Evolutionary conservation across 2,888 invertebrate genomes (phyloP).

Genomic region (Neoitamus cyanurus): DNA sequence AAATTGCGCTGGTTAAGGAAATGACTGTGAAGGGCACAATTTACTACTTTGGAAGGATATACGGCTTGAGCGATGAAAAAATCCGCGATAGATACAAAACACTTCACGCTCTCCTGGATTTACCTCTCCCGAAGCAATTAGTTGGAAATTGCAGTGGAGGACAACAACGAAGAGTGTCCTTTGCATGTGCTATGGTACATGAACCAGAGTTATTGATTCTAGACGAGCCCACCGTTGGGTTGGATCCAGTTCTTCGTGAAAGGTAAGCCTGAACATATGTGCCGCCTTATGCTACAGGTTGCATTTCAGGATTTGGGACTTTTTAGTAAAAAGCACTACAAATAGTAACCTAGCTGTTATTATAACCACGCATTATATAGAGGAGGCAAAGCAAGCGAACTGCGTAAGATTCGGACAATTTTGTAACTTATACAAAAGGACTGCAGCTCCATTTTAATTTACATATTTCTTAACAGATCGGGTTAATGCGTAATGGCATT

Average conservation of each 20-base stretch:
- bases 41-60: conserved; percentile 87
- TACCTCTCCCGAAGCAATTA: conserved; percentile 76
- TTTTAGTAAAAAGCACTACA: conserved; percentile 78
- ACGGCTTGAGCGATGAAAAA: conserved; percentile 75
- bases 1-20: conserved; percentile 81
- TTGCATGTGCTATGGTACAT: conserved; percentile 89
- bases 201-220: conserved; percentile 88
- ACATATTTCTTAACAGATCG: conserved; percentile 73
- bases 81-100: conserved; percentile 76
- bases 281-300: not conserved
- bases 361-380: conserved; percentile 95
- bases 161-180: conserved; percentile 88
- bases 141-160: conserved; percentile 86
- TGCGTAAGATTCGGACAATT: conserved; percentile 69
- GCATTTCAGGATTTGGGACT: conserved; percentile 84
- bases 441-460: not conserved
- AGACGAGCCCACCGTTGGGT: conserved; percentile 94
- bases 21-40: conserved; percentile 86
- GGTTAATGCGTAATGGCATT: conserved; percentile 86
- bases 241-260: conserved; percentile 88
- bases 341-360: conserved; percentile 82
- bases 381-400: conserved; percentile 87
- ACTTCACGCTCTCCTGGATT: conserved; percentile 77
- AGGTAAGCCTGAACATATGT: conserved; percentile 68
- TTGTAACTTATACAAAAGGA: not conserved